Evolutionary conservation across 1,140 invertebrate species (phyloP).

Genomic region (Onthophagus taurus): DNA sequence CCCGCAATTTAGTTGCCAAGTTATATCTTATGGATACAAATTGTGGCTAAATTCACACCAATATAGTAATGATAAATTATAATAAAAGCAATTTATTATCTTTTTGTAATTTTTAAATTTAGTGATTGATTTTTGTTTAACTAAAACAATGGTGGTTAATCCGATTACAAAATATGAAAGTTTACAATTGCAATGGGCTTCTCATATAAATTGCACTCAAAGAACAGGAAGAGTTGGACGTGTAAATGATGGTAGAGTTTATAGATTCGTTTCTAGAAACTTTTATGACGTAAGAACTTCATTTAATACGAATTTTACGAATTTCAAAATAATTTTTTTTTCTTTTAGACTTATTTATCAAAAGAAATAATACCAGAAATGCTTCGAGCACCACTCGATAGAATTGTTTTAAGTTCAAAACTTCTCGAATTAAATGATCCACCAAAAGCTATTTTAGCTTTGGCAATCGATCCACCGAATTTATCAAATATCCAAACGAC

Average conservation of each 20-base stretch:
- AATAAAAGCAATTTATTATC: too few species aligned
- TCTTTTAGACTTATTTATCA: constrained; percentile 13
- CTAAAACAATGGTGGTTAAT: constrained; percentile 71
- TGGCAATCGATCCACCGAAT: constrained; percentile 82
- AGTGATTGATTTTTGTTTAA: constrained; percentile 95
- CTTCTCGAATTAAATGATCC: constrained; percentile 67
- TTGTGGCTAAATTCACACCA: too few species aligned
- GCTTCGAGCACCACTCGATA: constrained; percentile 68
- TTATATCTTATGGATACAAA: too few species aligned
- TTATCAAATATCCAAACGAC: constrained; percentile 71
- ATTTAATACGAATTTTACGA: neutral
- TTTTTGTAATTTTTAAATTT: constrained; percentile 23
- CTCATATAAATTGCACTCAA: constrained; percentile 81
- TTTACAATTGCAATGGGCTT: constrained; percentile 77
- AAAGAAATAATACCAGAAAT: constrained; percentile 57
- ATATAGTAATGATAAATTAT: too few species aligned
- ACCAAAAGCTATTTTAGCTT: constrained; percentile 69
- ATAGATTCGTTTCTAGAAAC: constrained; percentile 63
- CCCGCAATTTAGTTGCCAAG: too few species aligned
- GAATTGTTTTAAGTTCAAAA: constrained; percentile 78
- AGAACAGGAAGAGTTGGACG: constrained; percentile 84
- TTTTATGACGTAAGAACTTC: constrained; percentile 52
- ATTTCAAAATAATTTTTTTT: neutral
- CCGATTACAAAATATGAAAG: constrained; percentile 66
- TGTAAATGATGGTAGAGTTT: constrained; percentile 76